Evolutionary conservation across 2,888 invertebrate species (phyloP), one percentile per base, ranked within the genome.

Genomic region (Agrochola lychnidis): DNA sequence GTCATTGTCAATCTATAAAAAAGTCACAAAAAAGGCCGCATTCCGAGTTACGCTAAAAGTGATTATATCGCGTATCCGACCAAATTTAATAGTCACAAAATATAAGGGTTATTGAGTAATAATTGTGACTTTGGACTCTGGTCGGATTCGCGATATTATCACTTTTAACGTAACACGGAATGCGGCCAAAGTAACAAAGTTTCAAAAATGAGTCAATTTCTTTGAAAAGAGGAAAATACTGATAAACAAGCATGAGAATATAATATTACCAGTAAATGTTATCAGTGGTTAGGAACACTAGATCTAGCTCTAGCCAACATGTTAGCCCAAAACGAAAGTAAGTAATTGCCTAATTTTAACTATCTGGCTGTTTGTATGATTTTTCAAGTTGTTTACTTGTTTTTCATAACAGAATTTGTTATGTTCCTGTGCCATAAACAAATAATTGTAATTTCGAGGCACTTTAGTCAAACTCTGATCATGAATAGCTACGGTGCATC

Each of bases 251-350:
- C 22, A 62, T 62, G 57, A 62, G 22, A 61, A 57, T 56, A n/a
- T 45, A 36, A n/a, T 48, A 14, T 36, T 19, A 40, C 5, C 42
- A 0, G 19, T 42, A 48, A 70, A 59, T 72, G 30, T 45, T 68
- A 76, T 30, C 57, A 77, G 67, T 61, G 22, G 30, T 51, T n/a
- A 61, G 19, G 25, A n/a, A 57, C 16, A 63, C 22, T 45, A 25
- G 30, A 45, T 63, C 30, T 16, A 62, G 10, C 30, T 64, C 53
- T 22, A 70, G 40, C n/a, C 51, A 82, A 30, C 9, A 86, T 86
- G 86, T 76, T 81, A 22, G 57, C 75, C 10, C 59, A 57, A 69
- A 85, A 82, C 61, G 80, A 85, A 64, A 74, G 86, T 87, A 83
- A 79, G 83, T 75, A 6, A 19, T 4, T 45, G 14, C 53, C 4